These are phyloP conservation scores for Darevskia nairensis DNA, from an alignment of 2,797 vertebrate species.

Conservation along the genomic window DNA sequence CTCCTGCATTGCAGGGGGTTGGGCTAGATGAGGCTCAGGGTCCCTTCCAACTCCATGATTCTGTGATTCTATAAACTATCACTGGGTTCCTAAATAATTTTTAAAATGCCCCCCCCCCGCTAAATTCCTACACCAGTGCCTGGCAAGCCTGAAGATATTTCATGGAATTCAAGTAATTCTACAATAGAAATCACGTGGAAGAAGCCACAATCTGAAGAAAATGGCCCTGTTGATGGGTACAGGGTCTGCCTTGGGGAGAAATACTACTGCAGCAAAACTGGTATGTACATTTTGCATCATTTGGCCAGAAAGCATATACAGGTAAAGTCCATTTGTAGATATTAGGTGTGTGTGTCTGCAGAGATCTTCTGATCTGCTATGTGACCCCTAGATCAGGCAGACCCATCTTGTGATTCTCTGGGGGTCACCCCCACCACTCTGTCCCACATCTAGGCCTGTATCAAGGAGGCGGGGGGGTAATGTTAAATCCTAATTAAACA, in stretches of 20 bases:
- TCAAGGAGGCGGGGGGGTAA: too few species aligned
- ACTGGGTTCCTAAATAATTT: neutral
- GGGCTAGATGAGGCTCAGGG: too few species aligned
- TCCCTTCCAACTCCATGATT: too few species aligned
- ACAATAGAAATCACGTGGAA: neutral
- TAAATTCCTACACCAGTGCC: constrained; percentile 1
- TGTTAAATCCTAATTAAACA: too few species aligned
- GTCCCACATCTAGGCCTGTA: too few species aligned
- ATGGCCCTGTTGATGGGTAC: constrained; percentile 20
- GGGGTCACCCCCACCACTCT: too few species aligned
- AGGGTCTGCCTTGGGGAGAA: rapidly evolving
- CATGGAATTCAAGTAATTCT: rapidly evolving
- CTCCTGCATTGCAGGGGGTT: too few species aligned
- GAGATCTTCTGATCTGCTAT: too few species aligned
- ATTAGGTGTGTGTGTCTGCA: too few species aligned
- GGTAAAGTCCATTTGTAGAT: too few species aligned
- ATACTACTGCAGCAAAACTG: rapidly evolving
- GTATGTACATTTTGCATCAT: neutral
- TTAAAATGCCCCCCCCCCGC: neutral
- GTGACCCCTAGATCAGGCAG: too few species aligned
- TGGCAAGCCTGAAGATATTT: neutral
- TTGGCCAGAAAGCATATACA: neutral
- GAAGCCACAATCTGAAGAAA: neutral
- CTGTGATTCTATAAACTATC: neutral
- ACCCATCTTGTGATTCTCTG: too few species aligned